phyloP scores from a whole-genome alignment of 1,140 invertebrate genomes.

The Drosophila orosa region DNA sequence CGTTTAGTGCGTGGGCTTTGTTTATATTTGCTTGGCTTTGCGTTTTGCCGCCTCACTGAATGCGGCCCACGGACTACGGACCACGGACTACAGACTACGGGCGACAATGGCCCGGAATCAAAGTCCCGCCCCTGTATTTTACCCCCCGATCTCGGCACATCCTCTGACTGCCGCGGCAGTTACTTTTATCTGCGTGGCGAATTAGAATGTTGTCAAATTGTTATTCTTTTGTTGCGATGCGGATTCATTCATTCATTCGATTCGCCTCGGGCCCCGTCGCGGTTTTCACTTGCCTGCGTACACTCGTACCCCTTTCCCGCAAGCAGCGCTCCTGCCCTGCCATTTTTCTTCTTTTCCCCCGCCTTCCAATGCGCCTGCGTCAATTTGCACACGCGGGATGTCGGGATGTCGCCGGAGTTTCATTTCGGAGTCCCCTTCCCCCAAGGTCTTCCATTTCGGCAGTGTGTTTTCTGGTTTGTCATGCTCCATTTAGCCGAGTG shows the following conservation, averaged over 20 bases:
- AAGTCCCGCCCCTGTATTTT: conserved; percentile 42
- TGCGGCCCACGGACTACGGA: conserved; percentile 10
- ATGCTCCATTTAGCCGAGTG: conserved; percentile 84
- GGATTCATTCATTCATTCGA: conserved; percentile 81
- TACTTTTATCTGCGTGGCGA: conserved; percentile 83
- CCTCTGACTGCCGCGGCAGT: conserved; percentile 40
- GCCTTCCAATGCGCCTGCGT: conserved; percentile 42
- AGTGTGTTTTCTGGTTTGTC: conserved; percentile 84
- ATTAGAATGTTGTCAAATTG: conserved; percentile 84
- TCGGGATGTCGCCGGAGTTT: conserved; percentile 41
- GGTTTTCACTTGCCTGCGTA: conserved; percentile 47
- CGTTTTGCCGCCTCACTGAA: conserved; percentile 78
- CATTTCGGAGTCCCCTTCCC: conserved; percentile 1
- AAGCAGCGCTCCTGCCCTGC: background rate
- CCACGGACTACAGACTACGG: background rate
- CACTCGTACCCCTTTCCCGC: conserved; percentile 61
- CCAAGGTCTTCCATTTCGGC: conserved; percentile 3
- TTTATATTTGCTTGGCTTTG: conserved; percentile 81
- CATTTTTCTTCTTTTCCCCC: background rate
- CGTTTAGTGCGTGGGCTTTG: conserved; percentile 57
- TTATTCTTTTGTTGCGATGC: conserved; percentile 82
- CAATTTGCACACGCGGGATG: conserved; percentile 41
- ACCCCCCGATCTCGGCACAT: conserved; percentile 4
- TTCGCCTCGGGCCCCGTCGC: conserved; percentile 57
- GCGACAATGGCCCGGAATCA: conserved; percentile 50